Base-by-base conservation (phyloP, 1,140 invertebrate species). In the Drosophila athabasca region DNA sequence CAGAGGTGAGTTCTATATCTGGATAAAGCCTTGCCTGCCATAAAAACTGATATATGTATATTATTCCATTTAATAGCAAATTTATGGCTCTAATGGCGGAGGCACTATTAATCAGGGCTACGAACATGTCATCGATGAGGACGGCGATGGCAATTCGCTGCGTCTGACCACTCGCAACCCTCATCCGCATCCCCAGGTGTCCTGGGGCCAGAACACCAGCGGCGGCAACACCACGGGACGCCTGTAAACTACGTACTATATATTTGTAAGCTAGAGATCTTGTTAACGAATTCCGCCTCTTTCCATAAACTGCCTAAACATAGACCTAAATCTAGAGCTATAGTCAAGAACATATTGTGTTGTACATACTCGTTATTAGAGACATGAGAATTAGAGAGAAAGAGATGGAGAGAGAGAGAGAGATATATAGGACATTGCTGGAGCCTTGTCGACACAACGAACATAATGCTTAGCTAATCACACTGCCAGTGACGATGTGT, bases 21-120 rank as follows among this genome's bases (percentile, higher is more conserved):
- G 55, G 39, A 17, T 9, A 50, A n/a, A 3, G 24, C 1, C 17
- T 22, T 7, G 19, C 26, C 13, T 9, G 24, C 26, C 13, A 4
- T 22, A 45, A 39, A 15, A 45, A 43, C 22, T 26, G 6, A 35
- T 62, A 22, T 3, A 35, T 62, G 17, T 3, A 17, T 17, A 53
- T 43, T 3, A 13, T 44, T 2, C 5, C 22, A 11, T 41, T 19
- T 45, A 60, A 41, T 52, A 91, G 87, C 90, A 90, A 85, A 91
- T 91, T 53, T 92, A 92, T 50, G 91, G 91, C 43, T 90, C 91
- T 0, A 91, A 91, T 55, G 90, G 90, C n/a, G 90, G 90, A 1
- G 94, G 94, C 26, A 93, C 94, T 71, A 90, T 94, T 2, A 94
- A 94, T 72, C 91, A 94, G 79, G 94, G 90, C 15, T 94, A 94